Percentiles rank a stretch among this genome's conserved stretches.
Conservation (phyloP, 2,888 invertebrate genomes). For the Netelia melanura region DNA sequence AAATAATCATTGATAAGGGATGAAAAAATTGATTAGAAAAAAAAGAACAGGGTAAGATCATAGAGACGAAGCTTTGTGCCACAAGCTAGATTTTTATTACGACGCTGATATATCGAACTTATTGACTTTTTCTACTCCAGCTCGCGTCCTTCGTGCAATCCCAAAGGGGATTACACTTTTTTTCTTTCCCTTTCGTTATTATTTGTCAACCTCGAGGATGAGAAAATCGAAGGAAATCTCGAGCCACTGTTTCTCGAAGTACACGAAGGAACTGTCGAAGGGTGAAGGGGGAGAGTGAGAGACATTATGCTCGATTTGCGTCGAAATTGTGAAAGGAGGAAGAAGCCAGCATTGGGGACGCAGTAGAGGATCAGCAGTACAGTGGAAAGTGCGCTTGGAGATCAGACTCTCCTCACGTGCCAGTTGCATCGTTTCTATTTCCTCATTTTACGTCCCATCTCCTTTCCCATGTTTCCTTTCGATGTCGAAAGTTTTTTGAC, state of each 20-base stretch:
- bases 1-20: neutral
- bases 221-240: neutral
- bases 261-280: slow-evolving; percentile 30
- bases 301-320: neutral
- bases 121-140: neutral
- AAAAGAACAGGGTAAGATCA: neutral
- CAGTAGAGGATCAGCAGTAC: neutral
- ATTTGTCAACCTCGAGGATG: neutral
- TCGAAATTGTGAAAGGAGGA: neutral
- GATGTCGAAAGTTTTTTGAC: neutral
- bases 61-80: neutral
- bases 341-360: neutral
- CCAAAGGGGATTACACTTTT: neutral
- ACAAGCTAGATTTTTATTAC: neutral
- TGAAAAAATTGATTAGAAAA: neutral
- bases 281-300: neutral
- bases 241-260: neutral
- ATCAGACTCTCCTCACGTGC: slow-evolving; percentile 1
- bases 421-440: slow-evolving; percentile 11
- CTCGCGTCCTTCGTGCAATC: neutral
- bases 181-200: neutral
- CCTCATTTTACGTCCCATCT: neutral
- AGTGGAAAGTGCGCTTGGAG: neutral
- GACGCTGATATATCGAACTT: neutral
- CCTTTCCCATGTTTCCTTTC: neutral